Evolutionary conservation across 2,797 vertebrate species (phyloP).

Genomic region (Miichthys miiuy): DNA sequence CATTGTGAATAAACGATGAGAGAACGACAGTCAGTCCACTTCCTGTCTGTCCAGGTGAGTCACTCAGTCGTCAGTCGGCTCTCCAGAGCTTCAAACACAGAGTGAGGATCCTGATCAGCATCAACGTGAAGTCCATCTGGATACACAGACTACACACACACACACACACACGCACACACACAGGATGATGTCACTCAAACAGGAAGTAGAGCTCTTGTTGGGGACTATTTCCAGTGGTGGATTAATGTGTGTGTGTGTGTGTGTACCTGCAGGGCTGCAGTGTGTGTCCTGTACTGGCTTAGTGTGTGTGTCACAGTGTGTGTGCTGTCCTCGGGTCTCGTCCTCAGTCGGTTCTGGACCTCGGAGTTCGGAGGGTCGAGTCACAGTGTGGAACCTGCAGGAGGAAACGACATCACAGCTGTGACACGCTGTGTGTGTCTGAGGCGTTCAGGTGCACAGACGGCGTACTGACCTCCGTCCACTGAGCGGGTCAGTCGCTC

Average conservation of each 20-base stretch:
- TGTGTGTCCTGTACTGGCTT: slow-evolving; percentile 78
- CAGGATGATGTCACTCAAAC: background rate
- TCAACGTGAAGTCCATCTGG: slow-evolving; percentile 83
- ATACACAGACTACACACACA: slow-evolving; percentile 79
- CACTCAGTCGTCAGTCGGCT: slow-evolving; percentile 74
- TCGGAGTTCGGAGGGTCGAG: slow-evolving; percentile 83
- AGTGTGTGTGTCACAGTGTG: slow-evolving; percentile 72
- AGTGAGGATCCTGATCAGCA: slow-evolving; percentile 90
- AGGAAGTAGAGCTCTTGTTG: background rate
- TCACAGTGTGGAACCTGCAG: slow-evolving; percentile 88
- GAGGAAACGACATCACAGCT: slow-evolving; percentile 1
- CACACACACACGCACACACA: slow-evolving; percentile 44
- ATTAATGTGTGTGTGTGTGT: slow-evolving; percentile 3
- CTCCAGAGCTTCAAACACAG: slow-evolving; percentile 90
- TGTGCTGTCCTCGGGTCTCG: slow-evolving; percentile 83
- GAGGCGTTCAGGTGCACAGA: background rate
- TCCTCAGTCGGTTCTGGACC: slow-evolving; percentile 86
- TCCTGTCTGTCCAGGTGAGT: slow-evolving; percentile 13
- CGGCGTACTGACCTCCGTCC: slow-evolving; percentile 88
- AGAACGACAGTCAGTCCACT: background rate
- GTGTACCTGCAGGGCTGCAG: slow-evolving; percentile 76
- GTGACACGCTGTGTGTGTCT: background rate
- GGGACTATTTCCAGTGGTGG: background rate
- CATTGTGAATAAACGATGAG: background rate
- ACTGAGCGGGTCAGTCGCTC: slow-evolving; percentile 87